Percentiles rank a stretch among this genome's conserved stretches.
Conservation (phyloP, 2,797 vertebrate species). For the Percopsis omiscomaycus region DNA sequence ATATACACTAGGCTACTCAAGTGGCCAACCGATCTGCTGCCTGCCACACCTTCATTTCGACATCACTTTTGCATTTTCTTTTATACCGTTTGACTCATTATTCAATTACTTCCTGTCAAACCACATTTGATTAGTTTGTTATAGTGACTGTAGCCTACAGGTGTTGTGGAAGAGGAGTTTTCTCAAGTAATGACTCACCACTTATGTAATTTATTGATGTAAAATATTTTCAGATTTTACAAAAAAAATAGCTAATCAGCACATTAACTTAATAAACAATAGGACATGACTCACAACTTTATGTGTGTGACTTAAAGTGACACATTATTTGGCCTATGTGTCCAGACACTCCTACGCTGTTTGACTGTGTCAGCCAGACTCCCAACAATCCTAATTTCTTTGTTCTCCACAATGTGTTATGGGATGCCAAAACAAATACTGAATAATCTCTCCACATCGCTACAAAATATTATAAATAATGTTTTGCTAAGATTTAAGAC, state of each 20-base stretch:
- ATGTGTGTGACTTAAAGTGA: conserved; percentile 20
- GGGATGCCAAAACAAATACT: not conserved
- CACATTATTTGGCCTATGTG: conserved; percentile 8
- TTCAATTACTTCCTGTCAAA: not conserved
- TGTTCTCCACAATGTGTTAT: conserved; percentile 23
- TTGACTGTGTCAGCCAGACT: not conserved
- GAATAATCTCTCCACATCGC: no score
- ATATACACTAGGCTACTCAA: not conserved
- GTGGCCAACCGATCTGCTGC: not conserved
- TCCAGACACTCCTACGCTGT: conserved; percentile 1
- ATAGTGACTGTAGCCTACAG: no score
- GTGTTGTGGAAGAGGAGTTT: no score
- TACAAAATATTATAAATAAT: no score
- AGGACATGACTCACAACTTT: conserved; percentile 22
- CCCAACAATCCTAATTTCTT: conserved; percentile 24
- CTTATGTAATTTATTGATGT: not conserved
- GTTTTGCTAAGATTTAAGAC: no score
- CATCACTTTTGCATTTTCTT: conserved; percentile 49
- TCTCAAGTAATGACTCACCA: no score
- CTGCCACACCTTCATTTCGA: conserved; percentile 75
- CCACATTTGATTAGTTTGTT: no score
- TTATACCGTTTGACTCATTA: conserved; percentile 58
- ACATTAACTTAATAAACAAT: not conserved
- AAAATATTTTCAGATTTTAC: not conserved
- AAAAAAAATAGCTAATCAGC: conserved; percentile 10